Evolutionary conservation across 2,888 invertebrate genomes (phyloP), one percentile per base, ranked within the genome.

Genomic region (Eilema depressum): DNA sequence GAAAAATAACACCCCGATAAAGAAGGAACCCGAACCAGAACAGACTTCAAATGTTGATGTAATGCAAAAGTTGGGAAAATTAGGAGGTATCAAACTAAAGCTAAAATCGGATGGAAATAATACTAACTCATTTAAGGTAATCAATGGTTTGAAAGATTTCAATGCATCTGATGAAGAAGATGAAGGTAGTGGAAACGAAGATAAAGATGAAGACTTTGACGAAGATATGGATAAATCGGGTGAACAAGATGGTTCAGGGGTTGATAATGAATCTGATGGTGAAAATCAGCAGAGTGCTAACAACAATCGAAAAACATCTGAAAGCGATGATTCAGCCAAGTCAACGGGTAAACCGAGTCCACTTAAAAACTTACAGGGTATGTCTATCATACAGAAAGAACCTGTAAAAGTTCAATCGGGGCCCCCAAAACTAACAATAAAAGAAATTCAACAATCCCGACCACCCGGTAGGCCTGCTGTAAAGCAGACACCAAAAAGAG

Each of bases 41-140:
- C 77, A 85, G 71, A 86, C 78, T 30, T 71, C 82, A 47, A 83
- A 81, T 64, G 28, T 28, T 5, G 91, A 93, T 83, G 86, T 93
- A 0, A 88, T 95, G 87, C 88, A 93, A 83, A 94, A 92, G 80
- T 80, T 95, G 66, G 95, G 91, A 2, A 88, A 91, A 77, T 87
- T 95, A 23, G 95, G 95, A n/a, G 94, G 94, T 3, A 92, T 95
- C 23, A 95, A 95, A 85, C 85, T 95, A 2, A 95, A 95, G 82
- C 79, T 95, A 5, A 95, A 93, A 85, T 93, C 92, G n/a, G 94
- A 94, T 74, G 94, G 95, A 0, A 88, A 78, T 75, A 92, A 92
- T 75, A 74, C 88, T 1, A 94, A 92, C 77, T 90, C 89, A 2
- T 95, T 95, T 73, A 93, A 93, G 88, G 95, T 95, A 11, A 84